Conservation (phyloP, 2,113 vertebrate genomes). For the Odontophorus gujanensis region DNA sequence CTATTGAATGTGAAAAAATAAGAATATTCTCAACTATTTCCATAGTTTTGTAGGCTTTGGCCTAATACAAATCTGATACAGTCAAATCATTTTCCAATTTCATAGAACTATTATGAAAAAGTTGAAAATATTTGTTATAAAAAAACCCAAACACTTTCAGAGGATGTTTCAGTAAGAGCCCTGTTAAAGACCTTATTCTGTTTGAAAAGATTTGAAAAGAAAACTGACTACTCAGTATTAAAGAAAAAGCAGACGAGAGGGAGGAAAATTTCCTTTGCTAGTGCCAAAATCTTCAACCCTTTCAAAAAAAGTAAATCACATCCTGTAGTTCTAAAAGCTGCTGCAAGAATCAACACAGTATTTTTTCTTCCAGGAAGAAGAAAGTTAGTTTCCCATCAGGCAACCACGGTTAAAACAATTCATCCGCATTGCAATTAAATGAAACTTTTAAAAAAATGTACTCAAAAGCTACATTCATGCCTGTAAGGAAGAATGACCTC, state of each 20-base stretch:
- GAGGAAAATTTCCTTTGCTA: constrained; percentile 46
- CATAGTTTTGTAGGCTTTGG: neutral
- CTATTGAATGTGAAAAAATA: neutral
- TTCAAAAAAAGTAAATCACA: constrained; percentile 42
- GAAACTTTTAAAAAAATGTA: constrained; percentile 67
- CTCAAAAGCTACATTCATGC: constrained; percentile 80
- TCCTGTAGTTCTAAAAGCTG: constrained; percentile 71
- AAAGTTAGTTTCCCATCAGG: constrained; percentile 79
- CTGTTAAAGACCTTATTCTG: neutral
- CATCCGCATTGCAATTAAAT: constrained; percentile 55
- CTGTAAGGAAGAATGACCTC: constrained; percentile 69
- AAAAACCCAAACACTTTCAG: neutral
- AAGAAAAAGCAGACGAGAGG: constrained; percentile 23
- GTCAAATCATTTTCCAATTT: neutral
- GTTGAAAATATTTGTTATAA: neutral
- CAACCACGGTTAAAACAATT: constrained; percentile 69
- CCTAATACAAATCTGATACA: neutral
- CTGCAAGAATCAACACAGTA: constrained; percentile 69
- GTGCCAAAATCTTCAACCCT: constrained; percentile 68
- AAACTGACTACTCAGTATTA: neutral
- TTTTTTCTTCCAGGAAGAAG: constrained; percentile 73
- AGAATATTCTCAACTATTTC: neutral
- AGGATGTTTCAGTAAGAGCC: neutral
- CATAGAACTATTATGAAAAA: neutral
- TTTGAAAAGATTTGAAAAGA: constrained; percentile 4